Evolutionary conservation across 2,113 vertebrate genomes (phyloP).

Genomic region (Charina bottae): DNA sequence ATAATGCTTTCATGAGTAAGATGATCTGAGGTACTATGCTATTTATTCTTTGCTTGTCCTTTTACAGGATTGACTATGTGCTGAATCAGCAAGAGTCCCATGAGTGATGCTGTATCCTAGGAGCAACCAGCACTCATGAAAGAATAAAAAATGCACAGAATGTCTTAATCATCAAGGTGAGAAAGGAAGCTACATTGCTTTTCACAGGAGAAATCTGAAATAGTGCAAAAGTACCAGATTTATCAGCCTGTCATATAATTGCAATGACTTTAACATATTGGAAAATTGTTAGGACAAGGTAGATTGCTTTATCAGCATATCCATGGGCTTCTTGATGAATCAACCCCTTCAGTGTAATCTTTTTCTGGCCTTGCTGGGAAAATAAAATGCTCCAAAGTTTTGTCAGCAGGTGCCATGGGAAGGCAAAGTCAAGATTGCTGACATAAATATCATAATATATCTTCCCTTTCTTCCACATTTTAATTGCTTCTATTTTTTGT

Average conservation of each 20-base stretch:
- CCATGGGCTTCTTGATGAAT: neutral
- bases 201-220: neutral
- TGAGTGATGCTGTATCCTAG: neutral
- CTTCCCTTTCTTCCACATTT: neutral
- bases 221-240: neutral
- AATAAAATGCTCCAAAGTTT: neutral
- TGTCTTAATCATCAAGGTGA: neutral
- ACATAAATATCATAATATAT: neutral
- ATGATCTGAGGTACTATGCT: neutral
- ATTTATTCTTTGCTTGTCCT: neutral
- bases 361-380: neutral
- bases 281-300: neutral
- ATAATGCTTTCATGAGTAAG: neutral
- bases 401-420: neutral
- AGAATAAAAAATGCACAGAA: neutral
- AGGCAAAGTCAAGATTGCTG: neutral
- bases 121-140: constrained; percentile 4
- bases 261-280: neutral
- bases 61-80: constrained; percentile 10
- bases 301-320: constrained; percentile 9
- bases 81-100: neutral
- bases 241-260: neutral
- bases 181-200: neutral
- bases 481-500: neutral
- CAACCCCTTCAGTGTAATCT: neutral